Base-by-base conservation (phyloP, 2,888 invertebrate genomes). In the Gastracanthus pulcherrimus region DNA sequence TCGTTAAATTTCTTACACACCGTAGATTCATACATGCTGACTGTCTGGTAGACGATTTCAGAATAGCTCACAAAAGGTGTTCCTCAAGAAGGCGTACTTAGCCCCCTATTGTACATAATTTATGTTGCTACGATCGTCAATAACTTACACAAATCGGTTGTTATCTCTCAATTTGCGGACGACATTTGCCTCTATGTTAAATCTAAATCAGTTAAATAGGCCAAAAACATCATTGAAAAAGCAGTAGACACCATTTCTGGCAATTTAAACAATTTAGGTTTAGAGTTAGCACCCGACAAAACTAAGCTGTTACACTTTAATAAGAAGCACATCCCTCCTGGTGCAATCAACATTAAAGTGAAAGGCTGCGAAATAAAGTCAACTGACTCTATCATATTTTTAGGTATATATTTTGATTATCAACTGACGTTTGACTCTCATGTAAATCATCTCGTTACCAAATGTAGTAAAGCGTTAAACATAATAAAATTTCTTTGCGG, bases 51-150 rank as follows among this genome's bases (percentile, higher is more conserved):
- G 51, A 64, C 26, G 23, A 38, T 2, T 19, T 34, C 23, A 71
- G 80, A 71, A 48, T 34, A 7, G 69, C 76, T 6, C 38, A 41
- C 16, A 76, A 78, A n/a, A 38, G 82, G 80, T 4, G 82, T 81
- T 9, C 83, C 78, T 0, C 84, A 84, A 71, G 81, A 80, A 4
- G 81, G 81, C 31, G 83, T 83, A 3, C 81, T 83, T n/a, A 75
- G 75, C n/a, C 66, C 75, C 1, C 60, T n/a, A n/a, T 82, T 82
- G 2, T 75, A 80, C 23, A 67, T 75, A 23, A 48, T 84, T 1
- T 82, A 75, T 23, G 70, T 80, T 19, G 13, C 75, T 6, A 48
- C 58, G 5, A 78, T 84, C 3, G 16, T 23, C 0, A 26, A 55
- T 1, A 67, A 75, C 16, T 9, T 82, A 41, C 75, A 60, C 1